These are phyloP conservation scores for Belgica antarctica DNA, from an alignment of 2,888 invertebrate species.

Conservation along the genomic window DNA sequence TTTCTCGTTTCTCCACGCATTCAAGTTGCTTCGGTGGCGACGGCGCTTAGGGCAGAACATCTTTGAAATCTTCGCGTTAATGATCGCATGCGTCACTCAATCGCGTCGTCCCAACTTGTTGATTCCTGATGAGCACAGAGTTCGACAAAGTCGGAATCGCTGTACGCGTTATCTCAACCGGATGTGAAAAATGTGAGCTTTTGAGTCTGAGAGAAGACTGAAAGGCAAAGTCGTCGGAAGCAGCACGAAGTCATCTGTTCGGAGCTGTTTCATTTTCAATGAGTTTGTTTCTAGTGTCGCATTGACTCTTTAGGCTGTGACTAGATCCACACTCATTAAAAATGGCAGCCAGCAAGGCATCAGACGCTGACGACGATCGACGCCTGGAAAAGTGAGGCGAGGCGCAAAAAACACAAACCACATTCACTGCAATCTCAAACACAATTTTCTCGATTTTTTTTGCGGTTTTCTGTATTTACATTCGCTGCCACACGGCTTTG, in stretches of 20 bases:
- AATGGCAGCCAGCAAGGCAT: slow-evolving; percentile 51
- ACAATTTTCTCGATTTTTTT: background rate
- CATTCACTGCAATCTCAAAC: background rate
- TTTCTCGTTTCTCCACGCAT: background rate
- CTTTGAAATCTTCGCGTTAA: too few species aligned
- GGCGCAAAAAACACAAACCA: background rate
- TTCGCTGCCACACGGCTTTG: slow-evolving; percentile 21
- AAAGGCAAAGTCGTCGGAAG: background rate
- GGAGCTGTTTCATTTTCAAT: slow-evolving; percentile 40
- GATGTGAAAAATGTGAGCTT: slow-evolving; percentile 16
- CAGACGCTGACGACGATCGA: background rate
- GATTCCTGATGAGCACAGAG: background rate
- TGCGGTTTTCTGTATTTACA: slow-evolving; percentile 26
- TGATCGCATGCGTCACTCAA: slow-evolving; percentile 28
- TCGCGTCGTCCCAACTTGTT: background rate
- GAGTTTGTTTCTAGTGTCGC: slow-evolving; percentile 44
- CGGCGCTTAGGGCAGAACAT: too few species aligned
- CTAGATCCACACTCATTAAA: slow-evolving; percentile 58
- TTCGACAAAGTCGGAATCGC: background rate
- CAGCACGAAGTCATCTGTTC: slow-evolving; percentile 4
- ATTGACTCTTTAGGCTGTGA: slow-evolving; percentile 49
- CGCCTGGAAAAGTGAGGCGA: background rate
- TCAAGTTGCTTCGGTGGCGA: too few species aligned
- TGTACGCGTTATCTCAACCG: slow-evolving; percentile 7
- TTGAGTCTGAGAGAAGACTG: background rate